These are phyloP conservation scores for Otolemur garnettii DNA, from an alignment of 2,113 vertebrate genomes.

Conservation along the genomic window DNA sequence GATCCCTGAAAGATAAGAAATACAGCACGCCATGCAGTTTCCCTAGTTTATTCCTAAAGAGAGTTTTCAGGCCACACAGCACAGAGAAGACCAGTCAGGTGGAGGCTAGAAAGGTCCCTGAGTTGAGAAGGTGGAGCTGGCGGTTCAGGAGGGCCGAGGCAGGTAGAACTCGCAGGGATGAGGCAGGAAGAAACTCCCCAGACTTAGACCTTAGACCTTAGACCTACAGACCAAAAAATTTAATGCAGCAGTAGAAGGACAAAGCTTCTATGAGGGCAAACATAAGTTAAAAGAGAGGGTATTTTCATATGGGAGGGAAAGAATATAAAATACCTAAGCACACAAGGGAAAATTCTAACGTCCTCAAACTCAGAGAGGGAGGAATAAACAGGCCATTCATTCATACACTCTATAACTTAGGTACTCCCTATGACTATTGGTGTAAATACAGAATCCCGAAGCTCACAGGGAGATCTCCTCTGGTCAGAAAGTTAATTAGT, in stretches of 20 bases:
- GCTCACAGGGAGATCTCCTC: neutral
- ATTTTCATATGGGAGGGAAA: neutral
- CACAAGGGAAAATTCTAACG: neutral
- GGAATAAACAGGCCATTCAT: neutral
- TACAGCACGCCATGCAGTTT: neutral
- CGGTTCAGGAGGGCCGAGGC: neutral
- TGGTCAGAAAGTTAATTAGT: conserved; percentile 16
- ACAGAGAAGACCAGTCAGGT: neutral
- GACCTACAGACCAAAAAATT: neutral
- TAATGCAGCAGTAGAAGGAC: neutral
- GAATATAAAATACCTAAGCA: neutral
- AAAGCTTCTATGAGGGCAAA: neutral
- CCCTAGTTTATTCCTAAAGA: neutral
- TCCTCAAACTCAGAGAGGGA: neutral
- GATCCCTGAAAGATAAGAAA: neutral
- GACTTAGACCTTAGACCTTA: neutral
- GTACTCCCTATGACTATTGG: neutral
- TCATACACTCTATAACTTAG: neutral
- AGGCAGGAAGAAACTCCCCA: no score
- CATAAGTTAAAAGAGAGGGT: neutral
- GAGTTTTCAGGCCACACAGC: neutral
- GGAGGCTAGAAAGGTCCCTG: neutral
- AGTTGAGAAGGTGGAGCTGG: neutral
- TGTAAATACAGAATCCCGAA: neutral
- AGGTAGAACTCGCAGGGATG: no score